Evolutionary conservation across 2,113 vertebrate species (phyloP).

Genomic region (Lasiurus borealis): DNA sequence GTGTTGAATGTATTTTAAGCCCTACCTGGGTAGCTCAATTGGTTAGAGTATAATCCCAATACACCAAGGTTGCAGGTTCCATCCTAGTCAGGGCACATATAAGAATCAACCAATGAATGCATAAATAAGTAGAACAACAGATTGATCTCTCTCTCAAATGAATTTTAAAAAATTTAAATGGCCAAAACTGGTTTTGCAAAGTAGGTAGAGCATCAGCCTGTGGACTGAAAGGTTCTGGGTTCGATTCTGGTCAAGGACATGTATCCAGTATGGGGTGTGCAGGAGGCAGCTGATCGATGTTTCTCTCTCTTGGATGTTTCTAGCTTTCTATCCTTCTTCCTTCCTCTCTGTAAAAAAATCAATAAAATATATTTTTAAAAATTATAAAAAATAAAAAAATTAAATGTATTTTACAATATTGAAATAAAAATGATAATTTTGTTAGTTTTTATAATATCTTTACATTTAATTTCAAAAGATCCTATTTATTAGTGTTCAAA

Average conservation of each 20-base stretch:
- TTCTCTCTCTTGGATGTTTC: background rate
- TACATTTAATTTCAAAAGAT: slow-evolving; percentile 46
- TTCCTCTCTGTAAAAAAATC: no score
- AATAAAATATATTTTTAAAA: no score
- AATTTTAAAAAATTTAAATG: no score
- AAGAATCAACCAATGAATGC: background rate
- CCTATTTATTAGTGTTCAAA: slow-evolving; percentile 3
- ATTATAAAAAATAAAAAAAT: background rate
- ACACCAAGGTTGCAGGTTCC: background rate
- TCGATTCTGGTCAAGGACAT: no score
- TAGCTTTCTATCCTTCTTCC: no score
- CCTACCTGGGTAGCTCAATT: background rate
- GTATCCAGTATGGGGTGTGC: no score
- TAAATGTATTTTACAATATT: slow-evolving; percentile 66
- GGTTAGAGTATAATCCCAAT: background rate
- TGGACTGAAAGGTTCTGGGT: no score
- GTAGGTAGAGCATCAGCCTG: no score
- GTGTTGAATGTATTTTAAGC: slow-evolving; percentile 39
- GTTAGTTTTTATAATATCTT: slow-evolving; percentile 34
- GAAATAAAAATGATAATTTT: slow-evolving; percentile 55
- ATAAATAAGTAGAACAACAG: background rate
- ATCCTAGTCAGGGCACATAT: background rate
- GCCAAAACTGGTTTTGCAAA: no score
- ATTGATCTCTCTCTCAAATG: background rate
- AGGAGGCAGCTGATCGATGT: no score